Evolutionary conservation across 2,113 vertebrate species (phyloP), one percentile per base, ranked within the genome.

Genomic region (zebrafish (Danio rerio)): DNA sequence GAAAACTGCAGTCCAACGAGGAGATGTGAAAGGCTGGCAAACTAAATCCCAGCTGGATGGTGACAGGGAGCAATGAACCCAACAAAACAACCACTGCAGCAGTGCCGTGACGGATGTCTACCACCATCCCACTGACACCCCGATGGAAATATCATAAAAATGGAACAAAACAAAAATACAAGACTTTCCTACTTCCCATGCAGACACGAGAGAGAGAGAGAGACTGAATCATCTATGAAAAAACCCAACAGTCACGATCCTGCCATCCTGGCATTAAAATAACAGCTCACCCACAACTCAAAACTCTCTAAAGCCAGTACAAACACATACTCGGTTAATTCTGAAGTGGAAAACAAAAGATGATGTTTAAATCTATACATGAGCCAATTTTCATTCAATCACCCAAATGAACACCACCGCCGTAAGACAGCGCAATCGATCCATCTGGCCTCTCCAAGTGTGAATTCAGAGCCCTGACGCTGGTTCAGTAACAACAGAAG

Each of bases 31-130:
- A 62, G 45, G 45, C 45, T 78, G 75, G 59, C 74, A 49, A 62
- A 62, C 42, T 50, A 52, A 62, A 78, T 78, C 75, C 45, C 75
- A 78, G 58, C 58, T 49, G 45, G 75, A 78, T 78, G 75, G 59
- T 49, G 75, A 78, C 45, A 31, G 58, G 43, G 18, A 18, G 55
- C 69, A 62, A 62, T 49, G 59, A 63, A 78, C 59, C 45, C 75
- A 78, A 49, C 58, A 59, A 62, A 63, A 78, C 75, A 78, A 78
- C 21, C 8, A 63, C 1, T 78, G 45, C 58, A 63, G 59, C 45
- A 59, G 69, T 7, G 7, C 40, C 6, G 43, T 61, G 74, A 77
- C 42, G 58, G 56, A 77, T 13, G 56, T 61, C 10, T 45, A 61
- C 55, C 56, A 61, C 55, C 56, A 76, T 47, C 56, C 11, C n/a